Base-by-base conservation (phyloP, 2,113 vertebrate species). In the Budorcas taxicolor region DNA sequence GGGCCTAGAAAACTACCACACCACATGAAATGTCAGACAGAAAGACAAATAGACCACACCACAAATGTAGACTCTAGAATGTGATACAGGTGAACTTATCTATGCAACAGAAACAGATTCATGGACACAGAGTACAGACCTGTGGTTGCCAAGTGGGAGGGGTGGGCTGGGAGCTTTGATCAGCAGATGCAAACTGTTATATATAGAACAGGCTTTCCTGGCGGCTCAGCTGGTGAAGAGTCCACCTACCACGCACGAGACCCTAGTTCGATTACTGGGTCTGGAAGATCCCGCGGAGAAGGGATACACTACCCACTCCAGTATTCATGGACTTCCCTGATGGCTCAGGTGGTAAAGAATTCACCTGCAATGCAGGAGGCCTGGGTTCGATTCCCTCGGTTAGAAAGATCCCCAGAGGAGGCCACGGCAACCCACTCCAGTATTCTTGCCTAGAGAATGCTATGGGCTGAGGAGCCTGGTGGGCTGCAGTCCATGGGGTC, bases 311-410 rank as follows among this genome's bases (percentile, higher is more conserved):
- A 71, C 19, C 19, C 67, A 71, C 5, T 71, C 67, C n/a, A 23
- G 10, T 40, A 71, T 40, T 71, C 67, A 71, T 2, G 3, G 67
- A 71, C n/a, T 23, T 40, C 67, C 67, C 67, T 40, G 19, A 71
- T 3, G 67, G 67, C 67, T 23, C 19, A 71, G 67, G 6, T 71
- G 67, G 19, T 71, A 71, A 71, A 71, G n/a, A 40, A 71, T 71
- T 36, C 67, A 71, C 67, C 67, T 71, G 67, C 19, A 71, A 40
- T 3, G 10, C 67, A 40, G n/a, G 67, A 71, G 67, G 23, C 67
- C 67, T 71, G 67, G n/a, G 67, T 40, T 71, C 5, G 0, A 23
- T 71, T 71, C n/a, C 67, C n/a, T 71, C 1, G 0, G n/a, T 71
- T 71, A 71, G 67, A 71, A 71, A 71, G 67, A 71, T 71, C 19